Percentiles rank a stretch among this genome's conserved stretches.
These are phyloP conservation scores for Zaprionus bogoriensis DNA, from an alignment of 2,888 invertebrate species.

Conservation along the genomic window DNA sequence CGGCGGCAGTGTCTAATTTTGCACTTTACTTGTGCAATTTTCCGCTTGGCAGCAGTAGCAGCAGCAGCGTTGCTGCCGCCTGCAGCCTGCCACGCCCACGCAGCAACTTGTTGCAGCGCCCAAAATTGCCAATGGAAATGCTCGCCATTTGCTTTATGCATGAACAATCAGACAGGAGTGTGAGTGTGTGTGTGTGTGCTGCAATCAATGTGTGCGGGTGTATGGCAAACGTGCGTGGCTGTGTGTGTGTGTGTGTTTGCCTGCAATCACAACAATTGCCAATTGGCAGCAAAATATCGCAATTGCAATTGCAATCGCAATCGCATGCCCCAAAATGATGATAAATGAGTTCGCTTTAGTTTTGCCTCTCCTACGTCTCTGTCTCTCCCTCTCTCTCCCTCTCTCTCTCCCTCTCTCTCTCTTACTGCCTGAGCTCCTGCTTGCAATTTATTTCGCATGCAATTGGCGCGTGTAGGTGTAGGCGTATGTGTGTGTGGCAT, in stretches of 20 bases:
- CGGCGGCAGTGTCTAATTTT: slow-evolving; percentile 49
- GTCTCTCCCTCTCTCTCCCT: neutral
- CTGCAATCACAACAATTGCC: slow-evolving; percentile 61
- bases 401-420: neutral
- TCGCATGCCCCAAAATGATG: slow-evolving; percentile 47
- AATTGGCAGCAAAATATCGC: slow-evolving; percentile 57
- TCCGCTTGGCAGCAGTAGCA: slow-evolving; percentile 50
- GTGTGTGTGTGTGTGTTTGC: slow-evolving; percentile 38
- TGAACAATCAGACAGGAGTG: slow-evolving; percentile 37
- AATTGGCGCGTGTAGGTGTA: neutral
- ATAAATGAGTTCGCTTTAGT: slow-evolving; percentile 54
- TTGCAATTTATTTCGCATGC: neutral
- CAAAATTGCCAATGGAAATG: slow-evolving; percentile 54
- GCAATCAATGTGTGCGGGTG: slow-evolving; percentile 8
- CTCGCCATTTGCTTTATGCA: slow-evolving; percentile 61
- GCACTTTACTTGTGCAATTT: slow-evolving; percentile 64
- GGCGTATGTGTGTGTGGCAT: too few relatives aligned
- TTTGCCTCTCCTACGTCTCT: slow-evolving; percentile 8
- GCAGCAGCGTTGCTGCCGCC: slow-evolving; percentile 36
- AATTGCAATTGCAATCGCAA: slow-evolving; percentile 52
- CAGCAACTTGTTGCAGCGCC: slow-evolving; percentile 50
- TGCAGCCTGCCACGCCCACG: slow-evolving; percentile 19
- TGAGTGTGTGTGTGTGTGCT: slow-evolving; percentile 7
- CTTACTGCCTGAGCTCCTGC: neutral
- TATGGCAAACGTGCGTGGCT: too few relatives aligned